A percentile compares a stretch with the other conserved stretches of the same genome.
Conservation (phyloP, 2,797 vertebrate genomes). For the Darevskia mixta region DNA sequence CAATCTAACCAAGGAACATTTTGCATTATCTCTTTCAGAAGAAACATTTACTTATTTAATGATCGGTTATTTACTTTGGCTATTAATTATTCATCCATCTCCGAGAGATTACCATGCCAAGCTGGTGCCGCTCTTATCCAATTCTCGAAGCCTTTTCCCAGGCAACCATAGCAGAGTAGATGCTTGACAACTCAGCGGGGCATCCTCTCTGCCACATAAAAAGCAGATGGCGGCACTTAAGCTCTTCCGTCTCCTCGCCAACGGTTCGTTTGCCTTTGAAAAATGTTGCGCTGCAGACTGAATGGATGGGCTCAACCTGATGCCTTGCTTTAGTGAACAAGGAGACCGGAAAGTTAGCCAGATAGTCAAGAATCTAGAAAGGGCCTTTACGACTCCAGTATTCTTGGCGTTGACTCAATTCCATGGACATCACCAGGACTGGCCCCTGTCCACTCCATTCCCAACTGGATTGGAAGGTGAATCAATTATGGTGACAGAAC, state of each 20-base stretch:
- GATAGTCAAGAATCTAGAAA: neutral
- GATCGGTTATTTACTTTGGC: conserved; percentile 68
- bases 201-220: conserved; percentile 9
- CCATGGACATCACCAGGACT: neutral
- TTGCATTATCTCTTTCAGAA: conserved; percentile 65
- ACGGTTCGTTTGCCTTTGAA: conserved; percentile 12
- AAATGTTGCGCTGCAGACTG: neutral
- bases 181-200: neutral
- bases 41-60: conserved; percentile 74
- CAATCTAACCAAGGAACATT: conserved; percentile 63
- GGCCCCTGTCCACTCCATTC: neutral
- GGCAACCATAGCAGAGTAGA: conserved; percentile 13
- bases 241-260: rapidly evolving
- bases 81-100: conserved; percentile 73
- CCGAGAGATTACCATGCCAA: conserved; percentile 28
- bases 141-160: conserved; percentile 55
- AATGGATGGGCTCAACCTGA: neutral
- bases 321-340: neutral
- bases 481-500: no score
- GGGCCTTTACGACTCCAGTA: no score
- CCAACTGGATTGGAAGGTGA: no score
- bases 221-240: conserved; percentile 8
- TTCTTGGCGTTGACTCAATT: neutral
- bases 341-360: neutral
- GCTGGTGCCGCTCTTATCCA: conserved; percentile 25